Evolutionary conservation across 2,797 vertebrate species (phyloP).

Genomic region (Bryconaethiops microstoma): DNA sequence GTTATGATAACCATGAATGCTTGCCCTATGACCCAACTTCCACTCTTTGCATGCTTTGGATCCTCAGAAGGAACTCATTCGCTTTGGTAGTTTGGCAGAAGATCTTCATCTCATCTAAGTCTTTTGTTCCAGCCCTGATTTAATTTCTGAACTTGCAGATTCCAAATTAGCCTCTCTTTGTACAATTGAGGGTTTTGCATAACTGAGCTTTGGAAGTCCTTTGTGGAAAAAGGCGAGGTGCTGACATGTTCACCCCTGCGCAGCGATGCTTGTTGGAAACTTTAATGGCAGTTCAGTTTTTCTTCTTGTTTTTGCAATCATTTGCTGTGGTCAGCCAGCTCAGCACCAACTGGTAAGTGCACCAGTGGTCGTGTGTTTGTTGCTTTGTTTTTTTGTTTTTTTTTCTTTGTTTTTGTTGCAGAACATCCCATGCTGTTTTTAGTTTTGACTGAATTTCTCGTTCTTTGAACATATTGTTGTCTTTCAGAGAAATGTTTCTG

Average conservation of each 20-base stretch:
- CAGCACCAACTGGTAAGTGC: background rate
- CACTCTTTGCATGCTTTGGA: background rate
- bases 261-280: background rate
- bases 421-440: background rate
- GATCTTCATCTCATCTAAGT: background rate
- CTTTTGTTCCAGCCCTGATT: background rate
- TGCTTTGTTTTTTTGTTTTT: too few relatives aligned
- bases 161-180: background rate
- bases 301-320: background rate
- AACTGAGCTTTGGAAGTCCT: background rate
- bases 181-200: background rate
- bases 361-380: too few relatives aligned
- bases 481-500: background rate
- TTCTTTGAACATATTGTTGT: background rate
- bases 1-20: background rate
- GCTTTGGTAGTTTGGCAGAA: background rate
- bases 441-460: background rate
- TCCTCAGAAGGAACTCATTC: background rate
- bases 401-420: background rate
- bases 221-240: background rate
- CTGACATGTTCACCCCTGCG: background rate
- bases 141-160: background rate
- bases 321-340: background rate
- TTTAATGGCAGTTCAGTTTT: background rate
- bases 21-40: too few relatives aligned